Percentiles rank a stretch among this genome's conserved stretches.
Evolutionary conservation across 2,888 invertebrate species (phyloP).

Genomic region (Phymatocera aterrima): DNA sequence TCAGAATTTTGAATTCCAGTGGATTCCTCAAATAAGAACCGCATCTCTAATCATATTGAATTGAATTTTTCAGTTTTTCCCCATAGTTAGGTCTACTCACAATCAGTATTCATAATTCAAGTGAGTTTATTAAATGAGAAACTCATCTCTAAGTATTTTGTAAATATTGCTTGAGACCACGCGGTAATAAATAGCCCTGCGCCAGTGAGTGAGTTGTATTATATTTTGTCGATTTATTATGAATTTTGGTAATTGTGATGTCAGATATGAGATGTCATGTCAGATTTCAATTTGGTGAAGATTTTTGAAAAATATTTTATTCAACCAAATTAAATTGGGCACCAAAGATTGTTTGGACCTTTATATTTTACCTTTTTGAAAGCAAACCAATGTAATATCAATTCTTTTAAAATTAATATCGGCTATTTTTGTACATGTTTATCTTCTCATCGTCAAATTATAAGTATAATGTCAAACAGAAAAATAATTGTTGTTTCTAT

Average conservation of each 20-base stretch:
- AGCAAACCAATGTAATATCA: neutral
- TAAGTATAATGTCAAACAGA: conserved; percentile 7
- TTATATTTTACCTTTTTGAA: neutral
- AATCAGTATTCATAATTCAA: neutral
- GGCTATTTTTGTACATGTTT: neutral
- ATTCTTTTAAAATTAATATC: neutral
- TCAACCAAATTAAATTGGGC: neutral
- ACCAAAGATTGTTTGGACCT: neutral
- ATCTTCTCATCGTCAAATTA: conserved; percentile 44
- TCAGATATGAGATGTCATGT: no score
- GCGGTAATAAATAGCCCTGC: neutral
- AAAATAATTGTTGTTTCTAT: conserved; percentile 45
- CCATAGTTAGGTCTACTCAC: neutral
- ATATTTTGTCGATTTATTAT: neutral
- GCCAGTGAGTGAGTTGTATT: neutral
- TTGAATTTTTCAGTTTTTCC: no score
- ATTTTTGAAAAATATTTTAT: neutral
- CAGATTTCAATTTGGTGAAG: no score
- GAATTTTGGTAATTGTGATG: no score
- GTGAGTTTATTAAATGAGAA: neutral
- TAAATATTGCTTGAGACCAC: neutral
- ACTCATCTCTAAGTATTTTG: neutral
- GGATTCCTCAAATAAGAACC: neutral
- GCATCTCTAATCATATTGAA: neutral
- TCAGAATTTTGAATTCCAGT: neutral